Evolutionary conservation across 2,888 invertebrate genomes (phyloP), one percentile per base, ranked within the genome.

Genomic region (Aspidapion aeneum): DNA sequence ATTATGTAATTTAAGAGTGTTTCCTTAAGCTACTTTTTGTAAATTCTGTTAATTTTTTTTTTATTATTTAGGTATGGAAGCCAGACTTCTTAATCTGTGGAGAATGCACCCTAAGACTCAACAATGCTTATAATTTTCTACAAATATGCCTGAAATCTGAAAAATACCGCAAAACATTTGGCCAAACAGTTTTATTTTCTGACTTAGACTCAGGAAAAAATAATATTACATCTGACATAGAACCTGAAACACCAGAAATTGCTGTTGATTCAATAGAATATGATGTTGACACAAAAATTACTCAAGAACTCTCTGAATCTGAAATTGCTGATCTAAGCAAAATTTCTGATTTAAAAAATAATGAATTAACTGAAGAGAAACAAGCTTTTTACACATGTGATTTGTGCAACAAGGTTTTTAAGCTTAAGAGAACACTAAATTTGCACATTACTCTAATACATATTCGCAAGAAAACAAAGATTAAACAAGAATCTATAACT

Each of bases 391-490:
- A 67, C 58, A 55, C 52, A n/a, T 70, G 71, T 58, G 63, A 69
- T 16, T 57, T 64, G 35, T 72, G 72, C 59, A 60, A 65, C 9
- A 72, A 71, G 58, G 58, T 63, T 12, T 72, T 71, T 50, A 70
- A 71, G 22, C 66, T 70, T 20, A 69, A 71, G 62, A 66, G 71
- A 51, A 68, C 70, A 3, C 57, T 74, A 57, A 69, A 68, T 63
- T 61, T 70, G 19, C 73, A 73, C 55, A 67, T 69, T 7, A 72
- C 70, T 56, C 69, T 67, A 61, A 66, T 70, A 21, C 73, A 73
- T 62, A 62, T 58, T 3, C 63, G 18, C 19, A 60, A 56, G 16
- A 63, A 61, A 58, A 66, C 12, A 20, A 50, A 21, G 20, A 20
- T 61, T 18, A 62, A 59, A 57, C 52, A 52, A 19, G 52, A 52